A percentile compares a stretch with the other conserved stretches of the same genome.
These are phyloP conservation scores for Potamilus streckersoni DNA, from an alignment of 1,140 invertebrate species.

Conservation along the genomic window DNA sequence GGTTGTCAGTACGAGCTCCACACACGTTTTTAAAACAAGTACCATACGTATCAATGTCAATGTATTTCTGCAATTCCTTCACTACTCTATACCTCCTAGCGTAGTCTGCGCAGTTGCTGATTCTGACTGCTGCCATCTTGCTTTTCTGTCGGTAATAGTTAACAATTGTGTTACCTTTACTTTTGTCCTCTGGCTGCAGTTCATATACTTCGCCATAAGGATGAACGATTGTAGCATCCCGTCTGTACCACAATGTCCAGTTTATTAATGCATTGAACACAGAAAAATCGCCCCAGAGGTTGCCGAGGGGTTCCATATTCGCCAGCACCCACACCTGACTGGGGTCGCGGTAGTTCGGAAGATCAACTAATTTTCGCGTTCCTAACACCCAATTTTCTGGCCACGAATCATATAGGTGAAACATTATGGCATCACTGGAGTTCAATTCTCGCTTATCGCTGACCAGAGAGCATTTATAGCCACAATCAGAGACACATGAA, in stretches of 20 bases:
- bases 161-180: slow-evolving; percentile 4
- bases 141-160: slow-evolving; percentile 26
- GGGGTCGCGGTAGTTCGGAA: slow-evolving; percentile 34
- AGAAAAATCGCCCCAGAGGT: slow-evolving; percentile 32
- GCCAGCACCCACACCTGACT: slow-evolving; percentile 51
- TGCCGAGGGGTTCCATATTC: slow-evolving; percentile 47
- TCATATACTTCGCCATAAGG: slow-evolving; percentile 39
- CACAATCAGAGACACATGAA: too few relatives aligned
- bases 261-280: slow-evolving; percentile 44
- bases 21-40: slow-evolving; percentile 59
- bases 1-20: slow-evolving; percentile 33
- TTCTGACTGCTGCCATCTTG: slow-evolving; percentile 73
- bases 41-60: slow-evolving; percentile 77
- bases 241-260: slow-evolving; percentile 54
- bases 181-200: slow-evolving; percentile 16
- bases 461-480: slow-evolving; percentile 39
- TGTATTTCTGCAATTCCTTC: slow-evolving; percentile 69
- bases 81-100: slow-evolving; percentile 72
- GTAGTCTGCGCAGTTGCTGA: slow-evolving; percentile 74
- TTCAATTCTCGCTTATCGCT: slow-evolving; percentile 37
- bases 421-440: slow-evolving; percentile 53
- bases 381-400: slow-evolving; percentile 20
- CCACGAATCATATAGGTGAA: slow-evolving; percentile 43
- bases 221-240: slow-evolving; percentile 44
- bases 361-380: slow-evolving; percentile 13